Percentiles rank a stretch among this genome's conserved stretches.
phyloP scores from a whole-genome alignment of 2,113 vertebrate genomes.

The Caretta caretta region DNA sequence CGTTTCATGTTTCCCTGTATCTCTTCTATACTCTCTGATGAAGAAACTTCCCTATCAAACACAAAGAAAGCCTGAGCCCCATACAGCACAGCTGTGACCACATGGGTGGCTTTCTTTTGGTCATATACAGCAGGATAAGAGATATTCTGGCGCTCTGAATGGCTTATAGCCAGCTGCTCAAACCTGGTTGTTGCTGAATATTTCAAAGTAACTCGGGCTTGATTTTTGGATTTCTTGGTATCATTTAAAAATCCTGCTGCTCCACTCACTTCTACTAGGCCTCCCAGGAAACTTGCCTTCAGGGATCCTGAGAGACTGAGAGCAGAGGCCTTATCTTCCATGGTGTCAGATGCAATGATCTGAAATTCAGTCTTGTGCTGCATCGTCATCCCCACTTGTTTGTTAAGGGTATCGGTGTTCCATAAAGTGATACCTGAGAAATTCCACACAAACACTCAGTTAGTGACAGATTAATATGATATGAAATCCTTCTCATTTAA shows the following conservation, averaged over 20 bases:
- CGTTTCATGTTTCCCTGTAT: background rate
- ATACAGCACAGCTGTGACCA: too few relatives aligned
- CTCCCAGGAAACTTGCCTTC: constrained; percentile 39
- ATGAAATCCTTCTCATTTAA: too few relatives aligned
- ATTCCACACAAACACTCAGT: too few relatives aligned
- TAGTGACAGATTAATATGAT: background rate
- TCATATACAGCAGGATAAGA: background rate
- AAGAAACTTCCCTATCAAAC: constrained; percentile 38
- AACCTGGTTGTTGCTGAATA: constrained; percentile 30
- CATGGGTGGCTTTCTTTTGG: too few relatives aligned
- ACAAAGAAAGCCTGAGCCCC: background rate
- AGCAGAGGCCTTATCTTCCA: too few relatives aligned
- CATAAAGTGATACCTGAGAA: constrained; percentile 44
- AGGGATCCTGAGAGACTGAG: too few relatives aligned
- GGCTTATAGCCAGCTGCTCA: constrained; percentile 54
- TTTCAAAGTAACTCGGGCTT: constrained; percentile 44
- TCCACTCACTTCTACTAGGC: constrained; percentile 38
- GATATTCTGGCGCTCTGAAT: constrained; percentile 33
- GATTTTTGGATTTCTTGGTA: constrained; percentile 40
- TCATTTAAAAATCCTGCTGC: constrained; percentile 41
- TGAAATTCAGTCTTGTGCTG: constrained; percentile 41
- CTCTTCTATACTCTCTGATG: background rate
- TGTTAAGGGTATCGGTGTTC: constrained; percentile 18
- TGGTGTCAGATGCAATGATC: constrained; percentile 23
- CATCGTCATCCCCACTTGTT: background rate